Evolutionary conservation across 2,888 invertebrate species (phyloP), one percentile per base, ranked within the genome.

Genomic region (Merodon equestris): DNA sequence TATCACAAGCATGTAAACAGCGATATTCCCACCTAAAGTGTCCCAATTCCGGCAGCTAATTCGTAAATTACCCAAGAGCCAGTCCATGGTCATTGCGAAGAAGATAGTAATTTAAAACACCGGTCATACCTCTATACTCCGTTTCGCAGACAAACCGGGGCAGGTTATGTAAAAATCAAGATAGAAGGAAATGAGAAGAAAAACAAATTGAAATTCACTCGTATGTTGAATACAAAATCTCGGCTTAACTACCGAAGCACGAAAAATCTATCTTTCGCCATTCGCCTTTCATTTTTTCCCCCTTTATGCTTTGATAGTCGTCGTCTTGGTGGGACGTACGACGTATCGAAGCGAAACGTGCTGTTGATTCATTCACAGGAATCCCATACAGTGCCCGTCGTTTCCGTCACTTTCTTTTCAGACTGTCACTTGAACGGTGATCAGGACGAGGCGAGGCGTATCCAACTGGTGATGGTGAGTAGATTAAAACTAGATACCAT

Each of bases 361-460:
- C 50, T 50, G 36, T 76, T 56, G 56, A 67, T 66, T 71, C 72
- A 64, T 66, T 71, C 76, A 47, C 56, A 50, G 68, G 48, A 60
- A 56, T 57, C 27, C 60, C 58, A 64, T 60, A 27, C 53, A 53
- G 58, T 50, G 61, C 51, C 72, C 66, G 66, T 70, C 72, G 67
- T 77, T 77, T 72, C 76, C 72, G 76, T 77, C 76, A 77, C 76
- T 77, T 77, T 77, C 67, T 72, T 67, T 77, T 77, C 72, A 77
- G 72, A 66, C 72, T 72, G 76, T 77, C 76, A 72, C 51, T 61
- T 44, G 27, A 34, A n/a, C 38, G 63, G 34, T 63, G 58, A 53
- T 47, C 67, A 34, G 19, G 51, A 45, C 10, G n/a, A 27, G 13
- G 12, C n/a, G n/a, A 5, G 13, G 42, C 7, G 27, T 27, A 27